Evolutionary conservation across 2,113 vertebrate genomes (phyloP).

Genomic region (Heterocephalus glaber): DNA sequence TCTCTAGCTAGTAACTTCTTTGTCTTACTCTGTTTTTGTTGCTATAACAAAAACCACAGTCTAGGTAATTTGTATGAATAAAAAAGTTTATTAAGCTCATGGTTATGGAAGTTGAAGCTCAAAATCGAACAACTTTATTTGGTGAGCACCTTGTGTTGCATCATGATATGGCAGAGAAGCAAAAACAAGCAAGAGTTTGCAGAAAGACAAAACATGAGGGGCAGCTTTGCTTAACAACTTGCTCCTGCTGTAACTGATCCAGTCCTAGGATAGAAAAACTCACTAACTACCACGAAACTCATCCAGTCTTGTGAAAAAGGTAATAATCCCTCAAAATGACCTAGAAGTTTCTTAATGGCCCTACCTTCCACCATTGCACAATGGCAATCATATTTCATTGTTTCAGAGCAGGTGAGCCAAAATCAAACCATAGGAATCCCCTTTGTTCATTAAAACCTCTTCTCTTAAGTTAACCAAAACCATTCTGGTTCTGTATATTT

Average conservation of each 20-base stretch:
- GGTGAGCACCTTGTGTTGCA: not conserved
- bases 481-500: slow-evolving; percentile 8
- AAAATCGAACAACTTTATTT: not conserved
- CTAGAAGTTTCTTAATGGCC: not conserved
- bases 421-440: not conserved
- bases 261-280: not conserved
- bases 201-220: not conserved
- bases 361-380: not conserved
- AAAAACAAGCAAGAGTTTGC: not conserved
- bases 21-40: not conserved
- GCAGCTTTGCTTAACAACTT: not conserved
- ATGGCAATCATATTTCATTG: not conserved
- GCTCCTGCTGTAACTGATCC: not conserved
- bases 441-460: not conserved
- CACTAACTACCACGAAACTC: not conserved
- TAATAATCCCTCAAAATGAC: not conserved
- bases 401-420: not conserved
- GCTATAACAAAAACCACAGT: not conserved
- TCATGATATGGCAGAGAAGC: not conserved
- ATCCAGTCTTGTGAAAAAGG: not conserved
- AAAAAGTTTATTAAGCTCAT: not conserved
- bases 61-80: not conserved
- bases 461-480: slow-evolving; percentile 2
- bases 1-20: not conserved
- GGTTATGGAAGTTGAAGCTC: not conserved